Base-by-base conservation (phyloP, 2,113 vertebrate genomes). In the Hydropotes inermis region DNA sequence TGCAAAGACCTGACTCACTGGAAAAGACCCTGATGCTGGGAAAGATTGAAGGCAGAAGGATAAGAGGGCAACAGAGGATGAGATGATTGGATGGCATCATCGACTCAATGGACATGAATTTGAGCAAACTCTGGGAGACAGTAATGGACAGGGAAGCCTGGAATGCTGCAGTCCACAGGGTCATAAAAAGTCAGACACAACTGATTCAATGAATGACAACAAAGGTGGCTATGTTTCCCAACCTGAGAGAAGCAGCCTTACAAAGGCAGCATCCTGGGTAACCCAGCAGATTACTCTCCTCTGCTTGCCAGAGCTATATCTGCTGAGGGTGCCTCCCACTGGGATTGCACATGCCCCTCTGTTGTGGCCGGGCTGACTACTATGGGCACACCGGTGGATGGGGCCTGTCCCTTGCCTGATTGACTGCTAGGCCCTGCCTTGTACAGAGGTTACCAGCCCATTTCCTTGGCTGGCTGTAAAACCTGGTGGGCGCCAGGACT, bases 341-440 rank as follows among this genome's bases (percentile, higher is more conserved):
- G 50, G 78, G 45, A 10, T 19, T 50, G 4, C 28, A 50, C 1
- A 2, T 3, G 5, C 9, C 45, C 16, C 45, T 50, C 28, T 50
- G 45, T 19, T 33, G 45, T 50, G 30, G 30, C 30, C 9, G 0
- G 30, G 17, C 30, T 52, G 47, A 81, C 78, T 50, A 14, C 61
- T 64, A 50, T 1, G 0, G 76, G 28, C 76, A 79, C 45, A 16
- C 2, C 1, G 2, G 78, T n/a, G 50, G 30, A 19, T 0, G 1
- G 45, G 30, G 30, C 47, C 39, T 12, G 3, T n/a, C 78, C 30
- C 30, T 7, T 17, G 10, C 47, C 78, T 81, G 78, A n/a, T n/a
- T 52, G 10, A 30, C 47, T 52, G 28, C 16, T 50, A 50, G 28
- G 0, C 28, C 16, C 15, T 82, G 30, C 79, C 17, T 81, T 13